Evolutionary conservation across 2,113 vertebrate species (phyloP).

Genomic region (Tragelaphus strepsiceros): DNA sequence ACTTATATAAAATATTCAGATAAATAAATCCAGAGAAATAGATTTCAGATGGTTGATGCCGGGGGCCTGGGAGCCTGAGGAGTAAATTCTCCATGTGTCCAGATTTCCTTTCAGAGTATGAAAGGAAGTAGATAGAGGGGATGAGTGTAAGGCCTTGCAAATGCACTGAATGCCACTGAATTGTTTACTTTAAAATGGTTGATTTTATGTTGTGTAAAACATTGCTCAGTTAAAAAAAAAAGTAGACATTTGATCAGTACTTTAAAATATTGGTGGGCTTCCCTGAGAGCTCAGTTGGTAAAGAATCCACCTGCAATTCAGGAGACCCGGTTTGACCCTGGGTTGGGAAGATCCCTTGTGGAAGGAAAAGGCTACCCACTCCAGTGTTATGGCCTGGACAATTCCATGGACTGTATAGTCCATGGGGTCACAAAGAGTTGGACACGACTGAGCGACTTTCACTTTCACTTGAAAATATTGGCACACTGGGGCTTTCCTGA

Average conservation of each 20-base stretch:
- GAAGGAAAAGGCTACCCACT: not conserved
- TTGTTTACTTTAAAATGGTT: not conserved
- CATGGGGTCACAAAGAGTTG: accelerated
- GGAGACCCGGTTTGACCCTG: not conserved
- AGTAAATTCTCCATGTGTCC: not conserved
- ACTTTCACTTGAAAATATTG: not conserved
- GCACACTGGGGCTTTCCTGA: not conserved
- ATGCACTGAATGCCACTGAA: not conserved
- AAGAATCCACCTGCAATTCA: not conserved
- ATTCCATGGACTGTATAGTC: not conserved
- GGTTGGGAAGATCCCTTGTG: not conserved
- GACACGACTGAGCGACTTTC: not conserved
- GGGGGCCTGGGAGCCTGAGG: accelerated
- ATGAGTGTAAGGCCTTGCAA: not conserved
- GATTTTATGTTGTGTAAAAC: not conserved
- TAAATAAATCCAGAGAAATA: not conserved
- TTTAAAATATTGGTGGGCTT: not conserved
- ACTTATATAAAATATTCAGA: not conserved
- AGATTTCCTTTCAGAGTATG: not conserved
- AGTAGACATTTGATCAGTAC: not conserved
- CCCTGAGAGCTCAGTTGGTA: not conserved
- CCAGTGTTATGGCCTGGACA: no score
- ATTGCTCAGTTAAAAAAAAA: not conserved
- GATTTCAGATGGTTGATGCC: not conserved
- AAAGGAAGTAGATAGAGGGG: not conserved